Conservation (phyloP, 2,113 vertebrate species). For the Pionites leucogaster region DNA sequence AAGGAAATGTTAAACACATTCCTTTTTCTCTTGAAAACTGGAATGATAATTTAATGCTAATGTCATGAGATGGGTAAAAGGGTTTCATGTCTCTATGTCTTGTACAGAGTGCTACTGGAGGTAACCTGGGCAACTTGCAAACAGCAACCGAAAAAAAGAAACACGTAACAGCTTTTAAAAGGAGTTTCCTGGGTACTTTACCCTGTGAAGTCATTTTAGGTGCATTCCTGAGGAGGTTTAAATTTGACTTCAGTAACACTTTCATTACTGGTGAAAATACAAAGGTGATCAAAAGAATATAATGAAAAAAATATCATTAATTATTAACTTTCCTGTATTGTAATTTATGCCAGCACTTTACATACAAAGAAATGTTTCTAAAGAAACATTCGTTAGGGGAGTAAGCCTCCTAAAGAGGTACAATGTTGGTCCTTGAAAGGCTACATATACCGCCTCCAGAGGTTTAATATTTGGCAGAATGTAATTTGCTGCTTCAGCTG, state of each 20-base stretch:
- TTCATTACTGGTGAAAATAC: constrained; percentile 48
- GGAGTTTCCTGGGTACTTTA: constrained; percentile 27
- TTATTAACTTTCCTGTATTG: constrained; percentile 8
- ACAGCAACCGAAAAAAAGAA: constrained; percentile 12
- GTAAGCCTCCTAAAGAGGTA: constrained; percentile 17
- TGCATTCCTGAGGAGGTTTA: constrained; percentile 13
- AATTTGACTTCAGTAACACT: constrained; percentile 22
- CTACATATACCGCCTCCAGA: background rate
- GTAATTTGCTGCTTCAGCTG: constrained; percentile 45
- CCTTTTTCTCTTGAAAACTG: background rate
- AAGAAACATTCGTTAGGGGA: constrained; percentile 19
- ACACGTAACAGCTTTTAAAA: constrained; percentile 31
- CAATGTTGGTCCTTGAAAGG: constrained; percentile 38
- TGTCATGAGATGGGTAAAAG: background rate
- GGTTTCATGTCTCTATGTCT: background rate
- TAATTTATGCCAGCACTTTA: constrained; percentile 56
- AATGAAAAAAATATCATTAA: constrained; percentile 18
- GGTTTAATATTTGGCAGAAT: constrained; percentile 33
- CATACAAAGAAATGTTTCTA: constrained; percentile 23
- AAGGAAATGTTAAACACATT: constrained; percentile 36
- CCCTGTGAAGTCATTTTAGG: background rate
- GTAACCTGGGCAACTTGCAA: background rate
- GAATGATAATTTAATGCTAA: background rate
- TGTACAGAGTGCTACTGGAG: background rate
- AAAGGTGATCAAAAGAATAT: constrained; percentile 6